A percentile compares a stretch with the other conserved stretches of the same genome.
Conservation (phyloP, 30 jellyfish, hydroid and myxozoan genomes). For the Cassiopea andromeda region DNA sequence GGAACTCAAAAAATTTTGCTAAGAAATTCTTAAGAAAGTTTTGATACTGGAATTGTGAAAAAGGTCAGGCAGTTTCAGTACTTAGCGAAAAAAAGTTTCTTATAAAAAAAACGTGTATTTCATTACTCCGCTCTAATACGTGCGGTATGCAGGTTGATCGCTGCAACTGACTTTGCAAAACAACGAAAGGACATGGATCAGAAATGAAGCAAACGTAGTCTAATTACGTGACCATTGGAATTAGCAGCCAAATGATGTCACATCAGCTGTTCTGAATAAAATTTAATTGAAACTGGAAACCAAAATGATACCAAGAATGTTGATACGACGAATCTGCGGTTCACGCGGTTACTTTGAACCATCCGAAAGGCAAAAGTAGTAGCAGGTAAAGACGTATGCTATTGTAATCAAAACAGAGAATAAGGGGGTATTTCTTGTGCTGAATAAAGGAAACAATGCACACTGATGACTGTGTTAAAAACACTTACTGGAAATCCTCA, state of each 20-base stretch:
- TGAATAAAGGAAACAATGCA: not conserved
- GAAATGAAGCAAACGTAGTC: not conserved
- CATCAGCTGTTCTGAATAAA: not conserved
- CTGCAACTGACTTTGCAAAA: too few species aligned
- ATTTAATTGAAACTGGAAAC: not conserved
- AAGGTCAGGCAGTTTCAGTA: too few species aligned
- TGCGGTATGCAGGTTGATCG: too few species aligned
- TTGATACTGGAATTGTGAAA: too few species aligned
- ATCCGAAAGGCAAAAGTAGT: constrained; percentile 1
- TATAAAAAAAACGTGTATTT: too few species aligned
- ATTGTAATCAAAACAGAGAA: not conserved
- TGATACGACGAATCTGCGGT: constrained; percentile 55
- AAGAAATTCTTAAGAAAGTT: too few species aligned
- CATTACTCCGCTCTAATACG: too few species aligned
- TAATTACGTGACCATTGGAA: not conserved
- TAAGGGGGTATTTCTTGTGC: not conserved
- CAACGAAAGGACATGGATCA: too few species aligned
- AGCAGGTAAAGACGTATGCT: not conserved
- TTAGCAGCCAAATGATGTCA: not conserved
- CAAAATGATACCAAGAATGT: constrained; percentile 38
- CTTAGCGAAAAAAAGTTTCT: too few species aligned
- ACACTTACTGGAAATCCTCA: too few species aligned
- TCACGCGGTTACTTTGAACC: constrained; percentile 29
- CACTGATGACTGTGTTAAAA: too few species aligned
- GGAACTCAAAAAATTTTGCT: too few species aligned